A percentile compares a stretch with the other conserved stretches of the same genome.
Evolutionary conservation across 2,888 invertebrate species (phyloP).

Genomic region (Pycnomerus fuliginosus): DNA sequence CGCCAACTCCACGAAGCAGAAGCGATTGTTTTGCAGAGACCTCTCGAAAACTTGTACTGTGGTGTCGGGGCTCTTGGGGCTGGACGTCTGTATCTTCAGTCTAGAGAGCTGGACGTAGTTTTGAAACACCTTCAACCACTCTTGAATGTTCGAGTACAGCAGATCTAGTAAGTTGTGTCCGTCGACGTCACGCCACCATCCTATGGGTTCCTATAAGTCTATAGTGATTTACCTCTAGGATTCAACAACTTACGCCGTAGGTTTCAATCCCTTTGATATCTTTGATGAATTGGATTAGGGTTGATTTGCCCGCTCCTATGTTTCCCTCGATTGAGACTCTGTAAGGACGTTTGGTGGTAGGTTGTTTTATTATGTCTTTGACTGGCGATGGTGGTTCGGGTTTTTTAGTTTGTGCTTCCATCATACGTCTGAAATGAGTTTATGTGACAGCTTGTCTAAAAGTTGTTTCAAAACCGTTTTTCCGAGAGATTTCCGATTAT

Average conservation of each 20-base stretch:
- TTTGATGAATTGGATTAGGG: constrained; percentile 50
- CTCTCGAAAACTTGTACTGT: constrained; percentile 87
- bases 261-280: constrained; percentile 48
- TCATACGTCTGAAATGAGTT: too few species aligned
- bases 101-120: constrained; percentile 89
- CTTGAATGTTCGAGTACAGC: constrained; percentile 80
- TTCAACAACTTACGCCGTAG: constrained; percentile 44
- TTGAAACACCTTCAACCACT: constrained; percentile 88
- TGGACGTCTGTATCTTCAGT: constrained; percentile 72
- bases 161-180: constrained; percentile 81
- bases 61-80: constrained; percentile 56
- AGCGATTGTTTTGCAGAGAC: constrained; percentile 80
- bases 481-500: too few species aligned
- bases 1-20: constrained; percentile 77
- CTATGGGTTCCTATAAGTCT: constrained; percentile 74
- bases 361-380: too few species aligned
- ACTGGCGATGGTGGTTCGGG: too few species aligned
- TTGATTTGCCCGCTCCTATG: constrained; percentile 54
- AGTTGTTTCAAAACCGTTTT: too few species aligned
- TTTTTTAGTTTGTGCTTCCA: too few species aligned
- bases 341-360: constrained; percentile 44
- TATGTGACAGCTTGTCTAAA: too few species aligned
- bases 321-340: constrained; percentile 54
- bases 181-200: constrained; percentile 78
- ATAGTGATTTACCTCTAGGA: too few species aligned